Evolutionary conservation across 1,140 invertebrate species (phyloP), one percentile per base, ranked within the genome.

Genomic region (Cotesia typhae): DNA sequence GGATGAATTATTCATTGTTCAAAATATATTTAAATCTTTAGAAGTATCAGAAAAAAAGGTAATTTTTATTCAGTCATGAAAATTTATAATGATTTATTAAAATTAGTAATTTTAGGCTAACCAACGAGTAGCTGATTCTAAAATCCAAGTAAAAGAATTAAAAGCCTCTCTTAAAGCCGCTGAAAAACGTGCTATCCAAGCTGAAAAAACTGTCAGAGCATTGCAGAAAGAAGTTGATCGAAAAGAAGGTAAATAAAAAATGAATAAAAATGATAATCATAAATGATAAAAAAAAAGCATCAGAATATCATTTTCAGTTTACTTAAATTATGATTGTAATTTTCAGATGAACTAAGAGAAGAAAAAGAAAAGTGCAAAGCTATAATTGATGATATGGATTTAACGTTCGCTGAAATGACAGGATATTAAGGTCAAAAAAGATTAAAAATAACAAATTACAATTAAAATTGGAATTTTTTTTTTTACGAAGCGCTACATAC

Each of bases 311-410:
- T 66, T 20, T 51, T 38, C 35, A 38, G 47, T 59, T 41, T 14
- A 72, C n/a, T 64, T 64, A 12, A 57, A 47, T 55, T 3, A n/a
- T 20, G 52, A 66, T 70, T 72, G 36, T 78, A 72, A 5, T 36
- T 86, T 87, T 69, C 86, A 94, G 93, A 93, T 83, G 91, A 93
- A 77, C 86, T 94, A 71, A 87, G 92, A 79, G 87, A 90, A 80
- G 91, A 92, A 80, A 91, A 91, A 81, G 90, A 92, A 77, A 90
- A 91, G 81, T 92, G 91, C 85, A 91, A 90, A 82, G 86, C 89
- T 72, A 87, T 94, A 20, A 90, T 92, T 79, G 91, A 92, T 75
- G 93, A 95, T 81, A 90, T 95, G 87, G 93, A 95, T 79, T 87
- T 89, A 70, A 93, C 92, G 64, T 90, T 93, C 74, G 85, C 87